Evolutionary conservation across 2,113 vertebrate genomes (phyloP), one percentile per base, ranked within the genome.

Genomic region (Gopherus flavomarginatus): DNA sequence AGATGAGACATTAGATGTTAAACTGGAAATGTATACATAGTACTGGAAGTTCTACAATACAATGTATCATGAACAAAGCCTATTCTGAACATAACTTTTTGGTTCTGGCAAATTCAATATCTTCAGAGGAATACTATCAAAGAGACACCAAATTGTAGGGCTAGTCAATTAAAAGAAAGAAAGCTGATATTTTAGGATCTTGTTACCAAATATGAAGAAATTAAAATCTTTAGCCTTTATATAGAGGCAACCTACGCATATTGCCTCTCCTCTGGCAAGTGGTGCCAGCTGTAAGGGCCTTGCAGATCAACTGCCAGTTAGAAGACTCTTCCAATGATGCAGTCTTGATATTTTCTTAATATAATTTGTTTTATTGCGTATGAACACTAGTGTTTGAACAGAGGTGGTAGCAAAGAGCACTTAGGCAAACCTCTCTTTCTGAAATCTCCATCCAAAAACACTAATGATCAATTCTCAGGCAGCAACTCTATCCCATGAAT

Each of bases 1-100:
- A 90, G 85, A 88, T 95, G 93, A 94, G 57, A 90, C 87, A 90
- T 85, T 50, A 14, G 0, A 0, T 75, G 88, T 92, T 94, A 94
- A 94, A 97, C 95, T 95, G 49, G 49, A 50, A 50, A 50, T 50
- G 13, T 50, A 14, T 97, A 85, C 94, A 85, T 31, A 93, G 91
- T 53, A 84, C 80, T 38, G 65, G 42, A 94, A 95, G 59, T 94
- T 96, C 90, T 57, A 80, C 83, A 93, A 82, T 93, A 89, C 50
- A 96, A 87, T 22, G 84, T 11, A 42, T 90, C 57, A 59, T 56
- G 42, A 96, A n/a, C 88, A 81, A 13, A 92, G 69, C 78, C 87
- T 94, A 16, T 56, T 90, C 77, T 80, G 42, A 77, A 87, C 83
- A 92, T 84, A 97, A 90, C 69, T 53, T 19, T 50, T 81, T 90